Evolutionary conservation across 2,797 vertebrate species (phyloP).

Genomic region (Podarcis siculus): DNA sequence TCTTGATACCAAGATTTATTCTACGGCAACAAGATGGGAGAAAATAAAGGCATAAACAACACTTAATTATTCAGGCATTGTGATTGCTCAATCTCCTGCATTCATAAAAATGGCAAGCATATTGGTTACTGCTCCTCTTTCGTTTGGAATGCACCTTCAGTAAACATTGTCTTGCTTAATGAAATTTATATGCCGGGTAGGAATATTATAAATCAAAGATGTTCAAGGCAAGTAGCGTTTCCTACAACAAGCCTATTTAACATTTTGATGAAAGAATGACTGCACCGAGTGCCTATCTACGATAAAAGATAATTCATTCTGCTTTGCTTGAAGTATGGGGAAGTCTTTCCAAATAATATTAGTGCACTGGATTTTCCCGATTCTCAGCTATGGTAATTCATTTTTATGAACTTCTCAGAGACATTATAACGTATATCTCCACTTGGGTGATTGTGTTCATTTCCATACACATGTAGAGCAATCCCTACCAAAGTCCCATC

Average conservation of each 20-base stretch:
- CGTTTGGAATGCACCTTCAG: background rate
- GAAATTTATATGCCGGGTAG: conserved; percentile 20
- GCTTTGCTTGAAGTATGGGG: conserved; percentile 26
- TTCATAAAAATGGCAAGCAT: conserved; percentile 52
- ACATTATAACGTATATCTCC: background rate
- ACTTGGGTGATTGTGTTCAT: background rate
- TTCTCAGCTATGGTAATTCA: too few relatives aligned
- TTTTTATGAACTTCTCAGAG: too few relatives aligned
- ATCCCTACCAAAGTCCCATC: too few relatives aligned
- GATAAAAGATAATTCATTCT: background rate
- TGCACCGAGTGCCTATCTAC: background rate
- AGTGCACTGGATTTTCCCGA: background rate
- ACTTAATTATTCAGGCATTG: conserved; percentile 56
- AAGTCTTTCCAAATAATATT: conserved; percentile 19
- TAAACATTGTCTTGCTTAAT: conserved; percentile 41
- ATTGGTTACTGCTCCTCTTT: conserved; percentile 15
- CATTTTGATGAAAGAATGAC: conserved; percentile 28
- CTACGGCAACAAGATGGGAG: conserved; percentile 53
- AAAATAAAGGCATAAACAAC: conserved; percentile 63
- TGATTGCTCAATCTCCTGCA: conserved; percentile 45
- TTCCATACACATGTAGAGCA: too few relatives aligned
- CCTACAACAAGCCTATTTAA: conserved; percentile 20
- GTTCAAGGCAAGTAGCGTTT: conserved; percentile 28
- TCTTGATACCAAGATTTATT: conserved; percentile 53
- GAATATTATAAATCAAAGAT: conserved; percentile 27